These are phyloP conservation scores for Pocillopora verrucosa DNA, from an alignment of 64 coral and sea anemone species.

Conservation along the genomic window DNA sequence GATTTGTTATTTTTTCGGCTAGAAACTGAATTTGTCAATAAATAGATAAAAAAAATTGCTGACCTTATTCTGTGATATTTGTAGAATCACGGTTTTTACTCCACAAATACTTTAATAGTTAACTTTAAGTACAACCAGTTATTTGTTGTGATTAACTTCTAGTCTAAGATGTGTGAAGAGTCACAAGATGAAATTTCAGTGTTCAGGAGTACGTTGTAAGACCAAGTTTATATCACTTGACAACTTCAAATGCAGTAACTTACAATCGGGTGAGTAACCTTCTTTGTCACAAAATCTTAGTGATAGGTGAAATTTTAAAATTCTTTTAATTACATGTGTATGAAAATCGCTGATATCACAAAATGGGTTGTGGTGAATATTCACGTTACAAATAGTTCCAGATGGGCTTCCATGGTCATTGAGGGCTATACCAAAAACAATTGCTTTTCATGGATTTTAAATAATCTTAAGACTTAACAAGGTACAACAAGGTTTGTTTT, in stretches of 20 bases:
- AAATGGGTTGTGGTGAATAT: too few relatives aligned
- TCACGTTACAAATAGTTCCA: too few relatives aligned
- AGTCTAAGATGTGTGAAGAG: conserved; percentile 59
- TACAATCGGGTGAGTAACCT: conserved; percentile 34
- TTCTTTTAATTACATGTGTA: too few relatives aligned
- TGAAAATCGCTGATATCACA: too few relatives aligned
- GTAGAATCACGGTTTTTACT: neutral
- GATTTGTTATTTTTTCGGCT: too few relatives aligned
- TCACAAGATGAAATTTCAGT: conserved; percentile 40
- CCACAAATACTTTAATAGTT: neutral
- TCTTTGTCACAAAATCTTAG: neutral
- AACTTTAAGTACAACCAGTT: neutral
- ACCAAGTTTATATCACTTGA: conserved; percentile 42
- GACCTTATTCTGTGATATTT: neutral
- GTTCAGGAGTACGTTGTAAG: conserved; percentile 46
- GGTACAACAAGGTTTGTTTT: too few relatives aligned
- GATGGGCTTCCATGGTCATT: too few relatives aligned
- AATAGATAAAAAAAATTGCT: too few relatives aligned
- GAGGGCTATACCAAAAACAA: too few relatives aligned
- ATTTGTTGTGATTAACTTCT: neutral
- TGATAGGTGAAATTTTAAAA: neutral
- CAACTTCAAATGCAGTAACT: conserved; percentile 35
- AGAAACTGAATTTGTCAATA: too few relatives aligned
- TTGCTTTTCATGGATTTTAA: too few relatives aligned
- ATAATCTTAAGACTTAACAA: too few relatives aligned